Evolutionary conservation across 1,140 invertebrate species (phyloP), one percentile per base, ranked within the genome.

Genomic region (Hormaphis cornu): DNA sequence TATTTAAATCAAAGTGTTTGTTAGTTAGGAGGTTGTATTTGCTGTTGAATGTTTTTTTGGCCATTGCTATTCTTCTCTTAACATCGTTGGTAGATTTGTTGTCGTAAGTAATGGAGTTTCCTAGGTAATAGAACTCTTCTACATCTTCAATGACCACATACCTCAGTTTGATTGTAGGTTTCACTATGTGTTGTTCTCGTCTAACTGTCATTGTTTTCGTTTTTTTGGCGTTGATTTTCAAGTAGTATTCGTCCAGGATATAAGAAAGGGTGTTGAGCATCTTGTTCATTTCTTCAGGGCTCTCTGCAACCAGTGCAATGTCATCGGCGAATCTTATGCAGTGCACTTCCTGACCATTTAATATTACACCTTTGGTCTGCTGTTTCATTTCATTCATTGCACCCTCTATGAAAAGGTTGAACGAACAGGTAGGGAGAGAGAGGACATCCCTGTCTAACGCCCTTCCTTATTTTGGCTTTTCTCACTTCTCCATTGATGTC

Each of bases 141-240:
- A 28, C 26, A 26, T 28, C 72, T 73, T 48, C 46, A 20, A 48
- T 42, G 40, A 42, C 40, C 8, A 6, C 12, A 42, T 42, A 12
- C 40, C 40, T 42, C 8, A 42, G 40, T 48, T 24, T 24, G 46
- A 48, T 48, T 48, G 46, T 46, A 46, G 24, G 20, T 53, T 26
- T 53, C 22, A 53, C 50, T 53, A 14, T 30, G 22, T n/a, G 26
- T 53, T 53, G 12, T 53, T 53, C 50, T 53, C 26, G 61, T 18
- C 42, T 50, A 14, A 70, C 28, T 40, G 20, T 28, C 37, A 71
- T 71, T 26, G 24, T 28, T 61, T 71, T 71, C 16, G 48, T 69
- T 69, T 69, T 69, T 33, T 69, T 69, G 10, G 66, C 46, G 35
- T 59, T 61, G 24, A 61, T 71, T 48, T 70, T 70, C 24, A 70